These are phyloP conservation scores for Zaprionus camerounensis DNA, from an alignment of 1,140 invertebrate genomes.

Conservation along the genomic window DNA sequence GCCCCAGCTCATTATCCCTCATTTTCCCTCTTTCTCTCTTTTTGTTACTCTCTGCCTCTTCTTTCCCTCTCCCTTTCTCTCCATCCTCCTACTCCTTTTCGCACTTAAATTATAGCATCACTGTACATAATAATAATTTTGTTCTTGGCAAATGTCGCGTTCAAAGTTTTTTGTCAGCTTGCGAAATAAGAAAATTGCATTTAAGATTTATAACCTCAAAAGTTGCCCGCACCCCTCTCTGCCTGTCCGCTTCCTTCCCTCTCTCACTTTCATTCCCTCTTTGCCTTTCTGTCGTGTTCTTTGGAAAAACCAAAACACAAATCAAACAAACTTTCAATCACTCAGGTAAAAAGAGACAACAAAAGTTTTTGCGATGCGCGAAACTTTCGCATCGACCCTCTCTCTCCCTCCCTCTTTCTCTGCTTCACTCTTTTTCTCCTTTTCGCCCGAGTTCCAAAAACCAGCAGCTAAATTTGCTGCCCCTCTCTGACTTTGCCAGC, in stretches of 20 bases:
- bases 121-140: slow-evolving; percentile 25
- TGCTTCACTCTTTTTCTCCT: not conserved
- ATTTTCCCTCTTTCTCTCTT: not conserved
- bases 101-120: slow-evolving; percentile 16
- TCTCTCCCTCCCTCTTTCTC: not conserved
- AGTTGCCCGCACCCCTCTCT: not conserved
- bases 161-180: slow-evolving; percentile 40
- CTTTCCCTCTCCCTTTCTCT: not conserved
- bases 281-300: not conserved
- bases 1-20: not conserved
- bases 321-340: slow-evolving; percentile 40
- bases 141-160: slow-evolving; percentile 21
- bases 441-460: not conserved
- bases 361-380: slow-evolving; percentile 19
- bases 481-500: not conserved
- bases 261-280: not conserved
- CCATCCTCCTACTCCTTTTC: not conserved
- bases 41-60: not conserved
- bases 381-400: slow-evolving; percentile 40
- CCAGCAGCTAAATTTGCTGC: not conserved
- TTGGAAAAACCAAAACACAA: slow-evolving; percentile 9
- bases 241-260: too few species aligned
- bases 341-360: slow-evolving; percentile 18
- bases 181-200: slow-evolving; percentile 72
- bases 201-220: slow-evolving; percentile 70